These are phyloP conservation scores for Anadara kagoshimensis DNA, from an alignment of 1,140 invertebrate genomes.

Conservation along the genomic window DNA sequence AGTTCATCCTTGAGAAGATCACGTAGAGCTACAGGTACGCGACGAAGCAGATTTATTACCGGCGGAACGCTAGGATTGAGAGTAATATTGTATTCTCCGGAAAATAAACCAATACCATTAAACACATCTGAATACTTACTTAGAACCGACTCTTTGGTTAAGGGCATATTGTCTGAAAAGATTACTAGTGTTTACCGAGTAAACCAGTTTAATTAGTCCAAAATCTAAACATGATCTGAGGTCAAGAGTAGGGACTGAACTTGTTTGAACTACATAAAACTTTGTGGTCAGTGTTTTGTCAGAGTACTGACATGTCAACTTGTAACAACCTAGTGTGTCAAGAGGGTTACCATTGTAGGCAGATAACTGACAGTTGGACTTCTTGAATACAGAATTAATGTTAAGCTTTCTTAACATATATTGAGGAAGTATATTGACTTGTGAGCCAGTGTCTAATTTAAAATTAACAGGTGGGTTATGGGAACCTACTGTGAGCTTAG, in stretches of 20 bases:
- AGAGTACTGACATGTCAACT: constrained; percentile 12
- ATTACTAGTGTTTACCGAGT: neutral
- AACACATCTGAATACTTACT: too few relatives aligned
- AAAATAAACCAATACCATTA: constrained; percentile 75
- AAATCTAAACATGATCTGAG: constrained; percentile 31
- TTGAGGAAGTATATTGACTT: constrained; percentile 33
- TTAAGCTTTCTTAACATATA: constrained; percentile 10
- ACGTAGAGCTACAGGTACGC: neutral
- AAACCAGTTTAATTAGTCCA: constrained; percentile 27
- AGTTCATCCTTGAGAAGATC: neutral
- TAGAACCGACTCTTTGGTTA: too few relatives aligned
- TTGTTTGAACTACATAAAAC: constrained; percentile 29
- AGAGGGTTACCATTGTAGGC: constrained; percentile 25
- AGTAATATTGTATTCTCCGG: too few relatives aligned
- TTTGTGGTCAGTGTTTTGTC: neutral
- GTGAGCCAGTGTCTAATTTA: constrained; percentile 37
- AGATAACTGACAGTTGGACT: constrained; percentile 17
- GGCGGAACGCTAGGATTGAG: too few relatives aligned
- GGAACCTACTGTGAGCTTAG: neutral
- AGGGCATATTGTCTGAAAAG: neutral
- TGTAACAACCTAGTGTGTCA: constrained; percentile 7
- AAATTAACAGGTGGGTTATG: constrained; percentile 14
- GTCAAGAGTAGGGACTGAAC: constrained; percentile 20
- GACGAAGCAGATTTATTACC: neutral
- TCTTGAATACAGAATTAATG: neutral